Evolutionary conservation across 2,888 invertebrate species (phyloP), one percentile per base, ranked within the genome.

Genomic region (Patella caerulea): DNA sequence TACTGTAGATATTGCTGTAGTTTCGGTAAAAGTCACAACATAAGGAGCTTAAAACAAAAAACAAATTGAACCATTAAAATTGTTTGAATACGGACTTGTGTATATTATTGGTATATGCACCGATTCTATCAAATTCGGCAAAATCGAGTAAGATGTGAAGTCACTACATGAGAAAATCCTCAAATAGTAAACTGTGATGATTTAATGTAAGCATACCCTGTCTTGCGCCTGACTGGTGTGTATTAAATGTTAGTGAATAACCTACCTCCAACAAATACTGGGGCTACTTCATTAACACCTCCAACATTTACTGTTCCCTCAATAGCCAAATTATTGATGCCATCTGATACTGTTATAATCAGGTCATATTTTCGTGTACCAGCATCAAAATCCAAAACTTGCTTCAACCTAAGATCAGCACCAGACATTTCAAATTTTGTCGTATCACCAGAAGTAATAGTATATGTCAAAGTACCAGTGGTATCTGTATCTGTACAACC

Each of bases 231-330:
- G 45, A 1, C 7, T 45, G 7, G 45, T 45, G 45, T 45, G 7
- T 45, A 45, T 45, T 9, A 45, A 45, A 45, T 45, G 45, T 45
- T 45, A 34, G 45, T 45, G 45, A 45, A n/a, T 9, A 34, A 79
- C 80, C 80, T 76, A 87, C 87, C 76, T 77, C 52, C 65, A 24
- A 73, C 71, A 77, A 83, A 86, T 7, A 81, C 78, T 4, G 86
- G 86, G 3, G 79, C 59, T 45, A 69, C 78, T 71, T 86, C 85
- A 73, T 86, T 82, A 45, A 85, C 82, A 29, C 82, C 76, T 7
- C 75, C 78, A 17, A 85, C 81, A 24, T 71, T 77, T n/a, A 86
- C 79, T 3, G 82, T 81, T 1, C 83, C 85, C 0, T 73, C 53
- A 17, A 85, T 76, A 52, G 75, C 52, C 9, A 82, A 70, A 19